Percentiles rank a stretch among this genome's conserved stretches.
Evolutionary conservation across 2,888 invertebrate species (phyloP).

Genomic region (Synergus japonicus): DNA sequence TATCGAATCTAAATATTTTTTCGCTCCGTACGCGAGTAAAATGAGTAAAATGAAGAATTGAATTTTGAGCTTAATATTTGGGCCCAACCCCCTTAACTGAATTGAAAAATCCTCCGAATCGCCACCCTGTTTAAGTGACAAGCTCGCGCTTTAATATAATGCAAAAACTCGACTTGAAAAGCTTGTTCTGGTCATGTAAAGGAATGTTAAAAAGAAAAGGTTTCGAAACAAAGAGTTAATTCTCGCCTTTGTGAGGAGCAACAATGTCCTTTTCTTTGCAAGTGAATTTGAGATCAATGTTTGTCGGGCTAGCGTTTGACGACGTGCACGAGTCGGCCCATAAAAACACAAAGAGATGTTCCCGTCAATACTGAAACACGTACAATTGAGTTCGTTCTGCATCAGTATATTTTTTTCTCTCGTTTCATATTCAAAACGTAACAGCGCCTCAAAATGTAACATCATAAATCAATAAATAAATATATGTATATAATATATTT

Average conservation of each 20-base stretch:
- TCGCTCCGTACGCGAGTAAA: no score
- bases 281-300: conserved; percentile 6
- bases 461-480: conserved; percentile 73
- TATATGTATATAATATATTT: conserved; percentile 61
- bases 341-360: conserved; percentile 5
- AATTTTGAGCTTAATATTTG: no score
- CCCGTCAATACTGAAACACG: conserved; percentile 39
- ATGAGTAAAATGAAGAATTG: no score
- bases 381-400: conserved; percentile 57
- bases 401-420: conserved; percentile 60
- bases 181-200: neutral
- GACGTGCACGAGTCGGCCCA: conserved; percentile 35
- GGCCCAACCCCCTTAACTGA: no score
- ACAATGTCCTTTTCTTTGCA: neutral
- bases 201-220: neutral
- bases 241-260: neutral
- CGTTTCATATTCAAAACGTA: conserved; percentile 66
- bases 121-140: no score
- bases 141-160: neutral
- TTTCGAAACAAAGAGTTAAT: neutral
- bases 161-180: neutral
- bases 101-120: no score
- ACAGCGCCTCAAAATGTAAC: conserved; percentile 72
- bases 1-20: no score
- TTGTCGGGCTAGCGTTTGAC: conserved; percentile 10